phyloP scores from a whole-genome alignment of 2,113 vertebrate genomes.

The Pardalotus punctatus region DNA sequence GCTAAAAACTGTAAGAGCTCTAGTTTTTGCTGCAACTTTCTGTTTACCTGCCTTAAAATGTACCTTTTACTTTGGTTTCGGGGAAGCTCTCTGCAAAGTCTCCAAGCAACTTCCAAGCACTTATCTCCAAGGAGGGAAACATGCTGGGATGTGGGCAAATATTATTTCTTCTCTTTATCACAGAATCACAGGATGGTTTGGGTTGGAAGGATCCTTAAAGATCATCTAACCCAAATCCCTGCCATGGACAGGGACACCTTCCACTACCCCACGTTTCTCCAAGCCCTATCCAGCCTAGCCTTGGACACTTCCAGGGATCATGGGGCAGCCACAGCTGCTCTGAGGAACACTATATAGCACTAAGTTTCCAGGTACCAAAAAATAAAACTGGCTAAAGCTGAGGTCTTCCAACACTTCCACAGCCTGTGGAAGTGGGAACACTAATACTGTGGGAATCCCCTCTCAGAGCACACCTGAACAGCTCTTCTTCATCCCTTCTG shows the following conservation, averaged over 20 bases:
- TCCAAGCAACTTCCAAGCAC: neutral
- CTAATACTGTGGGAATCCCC: neutral
- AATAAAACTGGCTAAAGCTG: neutral
- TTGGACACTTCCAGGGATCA: neutral
- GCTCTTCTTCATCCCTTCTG: neutral
- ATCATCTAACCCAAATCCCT: neutral
- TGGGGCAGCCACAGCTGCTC: neutral
- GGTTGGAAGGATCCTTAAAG: neutral
- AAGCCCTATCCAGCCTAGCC: rapidly evolving
- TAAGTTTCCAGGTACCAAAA: neutral
- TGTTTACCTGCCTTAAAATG: neutral
- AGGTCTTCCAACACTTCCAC: neutral
- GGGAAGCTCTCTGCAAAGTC: neutral
- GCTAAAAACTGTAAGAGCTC: neutral
- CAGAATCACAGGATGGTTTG: neutral
- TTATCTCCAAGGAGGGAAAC: neutral
- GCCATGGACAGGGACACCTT: neutral
- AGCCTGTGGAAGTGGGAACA: neutral
- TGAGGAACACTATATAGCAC: neutral
- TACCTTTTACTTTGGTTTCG: neutral
- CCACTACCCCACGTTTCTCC: rapidly evolving
- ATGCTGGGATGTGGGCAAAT: neutral
- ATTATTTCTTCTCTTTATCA: neutral
- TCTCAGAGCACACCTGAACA: rapidly evolving
- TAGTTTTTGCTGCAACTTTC: neutral